Conservation (phyloP, 2,888 invertebrate genomes). For the Mythimna pallens region DNA sequence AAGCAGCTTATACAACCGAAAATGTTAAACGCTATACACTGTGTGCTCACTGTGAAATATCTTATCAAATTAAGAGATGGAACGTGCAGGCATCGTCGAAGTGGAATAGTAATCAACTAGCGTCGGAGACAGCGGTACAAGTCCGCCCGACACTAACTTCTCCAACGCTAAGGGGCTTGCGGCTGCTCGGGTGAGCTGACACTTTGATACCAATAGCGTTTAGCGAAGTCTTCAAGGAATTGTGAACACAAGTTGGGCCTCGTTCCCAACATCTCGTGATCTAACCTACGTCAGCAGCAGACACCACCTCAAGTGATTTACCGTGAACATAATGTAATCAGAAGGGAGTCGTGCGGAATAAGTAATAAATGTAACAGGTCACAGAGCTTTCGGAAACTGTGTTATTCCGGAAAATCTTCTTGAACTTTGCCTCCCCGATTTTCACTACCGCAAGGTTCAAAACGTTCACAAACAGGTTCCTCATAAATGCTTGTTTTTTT, state of each 20-base stretch:
- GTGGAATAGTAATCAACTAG: conserved; percentile 61
- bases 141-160: conserved; percentile 65
- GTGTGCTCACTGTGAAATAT: conserved; percentile 46
- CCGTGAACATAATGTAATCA: conserved; percentile 47
- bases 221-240: conserved; percentile 60
- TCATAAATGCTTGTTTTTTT: not conserved
- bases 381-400: conserved; percentile 22
- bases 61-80: conserved; percentile 52
- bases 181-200: conserved; percentile 69
- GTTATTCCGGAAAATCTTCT: conserved; percentile 15
- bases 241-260: conserved; percentile 46
- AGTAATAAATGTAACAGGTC: conserved; percentile 27
- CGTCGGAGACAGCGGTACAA: conserved; percentile 46
- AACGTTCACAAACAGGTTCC: not conserved
- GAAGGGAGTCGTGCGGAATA: conserved; percentile 34
- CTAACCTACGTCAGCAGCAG: conserved; percentile 44
- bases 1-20: conserved; percentile 14
- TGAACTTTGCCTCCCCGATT: not conserved
- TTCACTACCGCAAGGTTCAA: not conserved
- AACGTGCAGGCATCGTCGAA: conserved; percentile 54
- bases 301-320: conserved; percentile 52
- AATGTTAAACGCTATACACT: conserved; percentile 47
- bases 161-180: conserved; percentile 65
- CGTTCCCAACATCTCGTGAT: conserved; percentile 38
- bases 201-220: conserved; percentile 72